Base-by-base conservation (phyloP, 92 coral and sea anemone species). In the Blastomussa wellsi region DNA sequence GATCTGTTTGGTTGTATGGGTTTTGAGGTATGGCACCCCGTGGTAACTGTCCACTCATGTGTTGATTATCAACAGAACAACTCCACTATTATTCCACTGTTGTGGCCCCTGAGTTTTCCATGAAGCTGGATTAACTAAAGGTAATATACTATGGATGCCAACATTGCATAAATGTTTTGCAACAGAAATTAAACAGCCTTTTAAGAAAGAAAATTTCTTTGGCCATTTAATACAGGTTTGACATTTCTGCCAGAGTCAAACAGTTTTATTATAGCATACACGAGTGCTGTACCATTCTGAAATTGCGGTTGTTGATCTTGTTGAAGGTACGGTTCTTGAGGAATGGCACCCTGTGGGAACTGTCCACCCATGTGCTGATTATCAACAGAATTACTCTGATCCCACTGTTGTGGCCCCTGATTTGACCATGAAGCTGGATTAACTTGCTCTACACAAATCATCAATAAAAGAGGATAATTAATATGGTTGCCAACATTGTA, bases 401-500 rank as follows among this genome's bases (percentile, higher is more conserved):
- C 35, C 84, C 84, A 80, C 41, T 62, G 72, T 19, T 60, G 80
- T 44, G 57, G 80, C 42, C 22, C 64, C 20, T 48, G 80, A 60
- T 64, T 83, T 66, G 4, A 41, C 87, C 80, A 60, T 12, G 62
- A 64, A 20, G 47, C 28, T 14, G 72, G 7, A 59, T 38, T 70
- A 9, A 17, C 84, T 42, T 64, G 84, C 6, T 44, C 84, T 44
- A 66, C 28, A 19, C 15, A 6, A 37, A 20, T 52, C 4, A 52
- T 0, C 60, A 52, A 41, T 52, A 0, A 52, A 6, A 52, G 60
- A n/a, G n/a, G n/a, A n/a, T n/a, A n/a, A n/a, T n/a, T n/a, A n/a
- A n/a, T n/a, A n/a, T n/a, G n/a, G n/a, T n/a, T n/a, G n/a, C n/a
- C n/a, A n/a, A n/a, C n/a, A n/a, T n/a, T n/a, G n/a, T n/a, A n/a